Base-by-base conservation (phyloP, 2,888 invertebrate genomes). In the Zelleria hepariella region DNA sequence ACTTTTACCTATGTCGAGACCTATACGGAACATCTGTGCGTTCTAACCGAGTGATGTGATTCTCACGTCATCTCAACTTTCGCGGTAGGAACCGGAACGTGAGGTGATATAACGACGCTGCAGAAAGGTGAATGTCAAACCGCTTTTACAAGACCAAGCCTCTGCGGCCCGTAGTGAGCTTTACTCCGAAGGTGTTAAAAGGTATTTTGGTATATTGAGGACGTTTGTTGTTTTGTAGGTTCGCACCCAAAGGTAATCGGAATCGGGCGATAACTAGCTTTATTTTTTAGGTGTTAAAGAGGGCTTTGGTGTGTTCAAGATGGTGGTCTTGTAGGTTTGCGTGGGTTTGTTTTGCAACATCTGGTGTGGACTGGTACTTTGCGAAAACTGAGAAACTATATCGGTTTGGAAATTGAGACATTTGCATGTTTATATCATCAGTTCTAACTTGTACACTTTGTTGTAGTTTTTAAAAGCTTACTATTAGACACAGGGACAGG, bases 71-170 rank as follows among this genome's bases (percentile, higher is more conserved):
- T 26, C 49, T 15, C 23, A 25, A 58, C 58, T 58, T 58, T 58
- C 58, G 49, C 58, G 58, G 20, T 10, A 49, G 25, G 25, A 15
- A 49, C 49, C 58, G 49, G 58, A 47, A n/a, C 57, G 57, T n/a
- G 23, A 15, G 47, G 49, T 58, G 58, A 58, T 58, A 58, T 26
- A 58, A 58, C 26, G 15, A 42, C 25, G 18, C 18, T 32, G 55
- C 55, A 15, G 80, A 80, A 80, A 84, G 82, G 82, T 81, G 82
- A 85, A 83, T 85, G 84, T 85, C 83, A 83, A 57, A 57, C 42
- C 23, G 57, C 57, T 57, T 57, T 57, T 57, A 57, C 57, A 47
- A 25, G n/a, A n/a, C 8, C 42, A 47, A 18, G 23, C 52, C 23
- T 10, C 23, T 8, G 24, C 24, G 7, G 23, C 21, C 52, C 52